Evolutionary conservation across 2,797 vertebrate genomes (phyloP), one percentile per base, ranked within the genome.

Genomic region (Salmo trutta): DNA sequence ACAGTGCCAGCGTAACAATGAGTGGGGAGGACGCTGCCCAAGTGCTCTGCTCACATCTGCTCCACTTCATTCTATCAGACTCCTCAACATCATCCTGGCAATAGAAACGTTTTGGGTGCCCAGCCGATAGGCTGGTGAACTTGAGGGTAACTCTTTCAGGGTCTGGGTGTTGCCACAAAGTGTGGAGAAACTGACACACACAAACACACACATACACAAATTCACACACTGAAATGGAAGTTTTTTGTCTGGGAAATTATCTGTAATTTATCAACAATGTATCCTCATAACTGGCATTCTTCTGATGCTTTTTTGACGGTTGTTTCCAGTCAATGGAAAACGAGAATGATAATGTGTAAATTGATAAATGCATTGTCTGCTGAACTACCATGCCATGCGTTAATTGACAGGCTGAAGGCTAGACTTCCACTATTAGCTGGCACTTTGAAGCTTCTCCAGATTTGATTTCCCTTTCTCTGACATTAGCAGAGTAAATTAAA

Each of bases 81-180:
- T 95, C 85, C 85, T 91, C 88, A 94, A 94, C 91, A 96, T 93
- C 90, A 93, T 93, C 92, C 94, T 90, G 91, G 91, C 94, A 95
- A 92, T 94, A 94, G 95, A 95, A 93, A 95, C 93, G 88, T 94
- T 94, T 93, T 87, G 92, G 94, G 92, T 93, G 93, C 84, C 82
- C 84, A 81, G 94, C 91, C 88, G 92, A 92, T 90, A 92, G 93
- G 86, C 89, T 88, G 89, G 92, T 91, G 87, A 90, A 92, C 88
- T 89, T 91, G 84, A 88, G 89, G 82, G 79, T 89, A 88, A 90
- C 85, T 87, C 83, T 88, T 87, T 71, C 83, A 78, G 29, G 69
- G 41, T 47, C 41, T 47, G 41, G 36, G 77, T 81, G 69, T 65
- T 77, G 68, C 72, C 79, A 79, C 16, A 27, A 72, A 79, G 70